Base-by-base conservation (phyloP, 2,888 invertebrate species). In the Plusia festucae region DNA sequence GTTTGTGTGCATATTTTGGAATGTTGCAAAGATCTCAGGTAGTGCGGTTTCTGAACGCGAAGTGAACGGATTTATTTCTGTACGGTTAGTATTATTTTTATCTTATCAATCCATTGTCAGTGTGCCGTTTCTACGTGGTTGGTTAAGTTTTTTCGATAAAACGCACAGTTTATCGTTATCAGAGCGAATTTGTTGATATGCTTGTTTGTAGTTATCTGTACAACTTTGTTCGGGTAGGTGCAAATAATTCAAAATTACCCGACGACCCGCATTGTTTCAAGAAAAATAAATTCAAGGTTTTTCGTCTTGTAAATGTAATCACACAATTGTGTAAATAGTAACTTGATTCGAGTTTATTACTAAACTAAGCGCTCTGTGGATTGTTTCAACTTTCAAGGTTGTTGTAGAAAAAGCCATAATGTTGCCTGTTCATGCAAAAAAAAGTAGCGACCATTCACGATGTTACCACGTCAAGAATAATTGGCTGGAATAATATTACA, bases 1-100 rank as follows among this genome's bases (percentile, higher is more conserved):
- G 79, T 80, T 79, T 78, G 77, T 81, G 87, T 87, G 87, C 82
- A 85, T 73, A 70, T 87, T 90, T 90, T 90, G 92, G 91, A 92
- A 92, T 92, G 91, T 91, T 92, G 85, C 87, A 85, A 88, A 88
- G 81, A 85, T 88, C 82, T 22, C 80, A 85, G 86, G 85, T 86
- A 83, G 85, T 75, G 80, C 81, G 80, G 83, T 84, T 83, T 56
- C 66, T 64, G 60, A 69, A 73, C 77, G 79, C 75, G 67, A 85
- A 86, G 87, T 88, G 89, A 90, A 83, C 86, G 90, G 89, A 85
- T 88, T 90, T 85, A 85, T 88, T 90, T 85, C 81, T 83, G 56
- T 79, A 88, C 83, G 88, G 90, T 91, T 82, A 71, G 90, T 90
- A 79, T 57, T 68, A 74, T 82, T 86, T 88, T 86, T 89, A 82